Percentiles rank a stretch among this genome's conserved stretches.
These are phyloP conservation scores for Xiphophorus couchianus DNA, from an alignment of 2,113 vertebrate species.

Conservation along the genomic window DNA sequence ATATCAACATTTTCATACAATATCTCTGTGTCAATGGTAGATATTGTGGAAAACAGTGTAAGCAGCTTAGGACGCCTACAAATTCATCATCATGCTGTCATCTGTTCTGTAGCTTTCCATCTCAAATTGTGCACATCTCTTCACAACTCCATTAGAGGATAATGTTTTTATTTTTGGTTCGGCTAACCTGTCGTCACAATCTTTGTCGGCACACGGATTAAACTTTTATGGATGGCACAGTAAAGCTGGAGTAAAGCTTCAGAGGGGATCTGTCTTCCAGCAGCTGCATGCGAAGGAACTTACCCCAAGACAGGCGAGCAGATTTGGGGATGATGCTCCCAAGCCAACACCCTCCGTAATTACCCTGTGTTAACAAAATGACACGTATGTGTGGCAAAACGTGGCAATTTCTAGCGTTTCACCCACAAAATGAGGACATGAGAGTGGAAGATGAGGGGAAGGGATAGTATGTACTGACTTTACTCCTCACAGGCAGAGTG, in stretches of 20 bases:
- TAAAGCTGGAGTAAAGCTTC: conserved; percentile 38
- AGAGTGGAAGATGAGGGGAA: conserved; percentile 8
- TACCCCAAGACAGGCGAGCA: background rate
- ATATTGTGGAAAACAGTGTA: background rate
- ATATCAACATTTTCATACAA: background rate
- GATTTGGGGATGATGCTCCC: conserved; percentile 21
- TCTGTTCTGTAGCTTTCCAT: conserved; percentile 36
- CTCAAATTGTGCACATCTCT: conserved; percentile 23
- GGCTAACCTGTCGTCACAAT: conserved; percentile 8
- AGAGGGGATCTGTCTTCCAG: conserved; percentile 34
- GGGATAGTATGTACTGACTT: conserved; percentile 23
- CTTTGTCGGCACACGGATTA: conserved; percentile 26
- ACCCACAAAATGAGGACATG: conserved; percentile 36
- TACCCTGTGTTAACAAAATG: conserved; percentile 36
- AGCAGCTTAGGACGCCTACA: conserved; percentile 26
- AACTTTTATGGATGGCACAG: background rate
- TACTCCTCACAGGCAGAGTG: conserved; percentile 53
- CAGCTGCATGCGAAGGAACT: conserved; percentile 10
- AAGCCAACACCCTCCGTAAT: conserved; percentile 42
- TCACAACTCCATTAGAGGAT: conserved; percentile 31
- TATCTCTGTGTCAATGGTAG: background rate
- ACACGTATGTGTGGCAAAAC: conserved; percentile 18
- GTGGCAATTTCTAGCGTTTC: conserved; percentile 34
- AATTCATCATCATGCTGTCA: conserved; percentile 56
- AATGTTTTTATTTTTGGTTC: conserved; percentile 9